Conservation (phyloP, 2,113 vertebrate species). For the Paraplagusia blochii region DNA sequence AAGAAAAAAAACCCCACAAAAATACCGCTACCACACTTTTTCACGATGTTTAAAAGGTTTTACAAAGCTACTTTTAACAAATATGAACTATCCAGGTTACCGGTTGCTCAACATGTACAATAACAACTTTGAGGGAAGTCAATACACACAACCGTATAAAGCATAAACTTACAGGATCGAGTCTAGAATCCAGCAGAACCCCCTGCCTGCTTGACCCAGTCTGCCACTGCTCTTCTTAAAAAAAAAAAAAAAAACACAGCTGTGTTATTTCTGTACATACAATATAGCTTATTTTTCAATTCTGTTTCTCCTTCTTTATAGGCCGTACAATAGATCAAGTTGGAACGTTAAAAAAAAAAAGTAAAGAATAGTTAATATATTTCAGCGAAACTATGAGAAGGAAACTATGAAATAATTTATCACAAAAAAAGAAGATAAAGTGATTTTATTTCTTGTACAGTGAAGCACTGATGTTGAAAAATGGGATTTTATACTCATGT, state of each 20-base stretch:
- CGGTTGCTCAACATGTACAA: constrained; percentile 61
- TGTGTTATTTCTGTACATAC: constrained; percentile 75
- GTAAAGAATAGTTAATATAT: constrained; percentile 74
- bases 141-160: constrained; percentile 19
- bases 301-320: constrained; percentile 76
- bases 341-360: constrained; percentile 53
- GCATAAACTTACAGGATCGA: constrained; percentile 23
- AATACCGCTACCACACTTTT: background rate
- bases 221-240: constrained; percentile 56
- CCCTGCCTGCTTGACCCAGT: constrained; percentile 50
- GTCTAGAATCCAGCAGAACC: constrained; percentile 39
- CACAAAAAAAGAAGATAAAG: constrained; percentile 64
- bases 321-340: constrained; percentile 69
- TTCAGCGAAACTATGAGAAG: constrained; percentile 73
- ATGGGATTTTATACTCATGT: constrained; percentile 74
- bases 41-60: constrained; percentile 23
- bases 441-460: constrained; percentile 76
- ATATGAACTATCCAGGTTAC: constrained; percentile 37
- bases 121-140: constrained; percentile 27
- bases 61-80: constrained; percentile 37
- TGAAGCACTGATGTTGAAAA: constrained; percentile 66
- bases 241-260: constrained; percentile 60
- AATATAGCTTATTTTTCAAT: constrained; percentile 81
- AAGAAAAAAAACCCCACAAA: constrained; percentile 23
- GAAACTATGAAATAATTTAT: constrained; percentile 76